Conservation (phyloP, 2,797 vertebrate species). For the Diceros bicornis region DNA sequence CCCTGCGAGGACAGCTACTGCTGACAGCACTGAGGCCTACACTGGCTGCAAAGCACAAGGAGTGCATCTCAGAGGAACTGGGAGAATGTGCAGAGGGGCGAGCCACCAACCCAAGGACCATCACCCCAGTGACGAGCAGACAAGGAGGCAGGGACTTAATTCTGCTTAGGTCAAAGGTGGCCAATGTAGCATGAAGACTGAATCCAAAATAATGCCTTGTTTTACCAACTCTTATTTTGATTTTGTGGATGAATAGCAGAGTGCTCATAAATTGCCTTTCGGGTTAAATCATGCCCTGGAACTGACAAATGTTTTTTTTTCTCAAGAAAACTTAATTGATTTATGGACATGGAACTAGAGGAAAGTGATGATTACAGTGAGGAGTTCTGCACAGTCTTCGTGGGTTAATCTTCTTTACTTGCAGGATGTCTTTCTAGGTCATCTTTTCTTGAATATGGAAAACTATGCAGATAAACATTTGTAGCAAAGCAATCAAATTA, state of each 20-base stretch:
- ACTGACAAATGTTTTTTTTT: slow-evolving; percentile 61
- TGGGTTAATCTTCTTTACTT: neutral
- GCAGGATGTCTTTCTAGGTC: neutral
- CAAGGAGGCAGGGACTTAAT: neutral
- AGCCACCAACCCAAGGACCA: neutral
- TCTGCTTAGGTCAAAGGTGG: neutral
- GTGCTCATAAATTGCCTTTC: neutral
- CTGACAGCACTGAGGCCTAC: neutral
- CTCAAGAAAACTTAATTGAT: slow-evolving; percentile 56
- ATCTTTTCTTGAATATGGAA: neutral
- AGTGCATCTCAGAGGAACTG: neutral
- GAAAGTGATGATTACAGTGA: neutral
- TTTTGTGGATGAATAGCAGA: neutral
- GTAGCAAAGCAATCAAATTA: neutral
- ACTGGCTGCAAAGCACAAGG: neutral
- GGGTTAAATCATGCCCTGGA: neutral
- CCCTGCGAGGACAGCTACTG: neutral
- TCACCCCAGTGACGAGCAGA: neutral
- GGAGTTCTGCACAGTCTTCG: neutral
- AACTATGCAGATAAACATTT: neutral
- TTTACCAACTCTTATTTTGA: slow-evolving; percentile 9
- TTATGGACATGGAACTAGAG: slow-evolving; percentile 27
- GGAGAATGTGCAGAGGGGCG: neutral
- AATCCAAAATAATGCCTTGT: neutral
- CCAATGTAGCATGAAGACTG: neutral